Evolutionary conservation across 2,797 vertebrate genomes (phyloP).

Genomic region (Cetoscarus ocellatus): DNA sequence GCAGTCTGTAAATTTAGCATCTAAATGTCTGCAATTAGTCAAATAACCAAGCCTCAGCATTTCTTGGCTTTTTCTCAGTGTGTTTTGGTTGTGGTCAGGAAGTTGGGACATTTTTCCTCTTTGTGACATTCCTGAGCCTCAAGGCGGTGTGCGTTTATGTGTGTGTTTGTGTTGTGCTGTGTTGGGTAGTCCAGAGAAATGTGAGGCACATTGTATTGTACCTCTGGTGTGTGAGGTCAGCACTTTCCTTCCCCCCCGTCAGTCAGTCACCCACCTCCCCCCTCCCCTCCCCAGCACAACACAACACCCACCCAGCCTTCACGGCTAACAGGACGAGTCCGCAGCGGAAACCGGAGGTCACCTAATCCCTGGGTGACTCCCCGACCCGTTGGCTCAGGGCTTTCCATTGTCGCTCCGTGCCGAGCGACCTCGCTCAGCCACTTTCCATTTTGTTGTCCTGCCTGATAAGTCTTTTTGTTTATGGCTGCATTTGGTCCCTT

Average conservation of each 20-base stretch:
- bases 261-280: conserved; percentile 58
- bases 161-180: conserved; percentile 33
- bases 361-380: conserved; percentile 85
- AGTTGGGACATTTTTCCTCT: conserved; percentile 74
- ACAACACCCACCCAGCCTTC: conserved; percentile 42
- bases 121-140: conserved; percentile 77
- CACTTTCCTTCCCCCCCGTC: conserved; percentile 82
- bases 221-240: conserved; percentile 82
- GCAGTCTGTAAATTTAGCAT: conserved; percentile 3
- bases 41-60: conserved; percentile 26
- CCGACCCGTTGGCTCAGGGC: conserved; percentile 82
- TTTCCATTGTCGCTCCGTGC: conserved; percentile 82
- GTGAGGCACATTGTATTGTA: conserved; percentile 78
- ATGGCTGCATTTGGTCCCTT: conserved; percentile 74
- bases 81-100: conserved; percentile 38
- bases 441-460: conserved; percentile 74
- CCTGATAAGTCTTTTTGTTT: conserved; percentile 77
- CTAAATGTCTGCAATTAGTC: conserved; percentile 12
- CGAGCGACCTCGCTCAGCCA: conserved; percentile 69
- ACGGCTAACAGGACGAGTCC: conserved; percentile 79
- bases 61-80: conserved; percentile 21
- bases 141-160: conserved; percentile 38
- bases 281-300: conserved; percentile 26
- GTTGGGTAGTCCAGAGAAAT: conserved; percentile 56
- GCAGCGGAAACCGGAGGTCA: conserved; percentile 87